Conservation (phyloP, 2,888 invertebrate species). For the Chrysomela aeneicollis region DNA sequence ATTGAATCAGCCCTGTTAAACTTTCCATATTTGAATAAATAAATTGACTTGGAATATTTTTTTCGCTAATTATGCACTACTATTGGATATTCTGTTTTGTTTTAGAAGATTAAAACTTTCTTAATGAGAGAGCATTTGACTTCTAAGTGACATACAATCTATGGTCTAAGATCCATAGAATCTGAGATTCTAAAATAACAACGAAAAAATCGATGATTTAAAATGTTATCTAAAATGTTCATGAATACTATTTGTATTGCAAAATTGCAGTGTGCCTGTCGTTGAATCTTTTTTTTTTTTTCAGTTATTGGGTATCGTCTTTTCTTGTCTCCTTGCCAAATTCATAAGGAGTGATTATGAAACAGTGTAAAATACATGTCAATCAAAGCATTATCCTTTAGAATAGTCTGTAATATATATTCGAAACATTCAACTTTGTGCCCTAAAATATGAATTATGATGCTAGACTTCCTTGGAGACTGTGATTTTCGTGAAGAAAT, state of each 20-base stretch:
- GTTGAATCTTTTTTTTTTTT: conserved; percentile 54
- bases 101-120: too few species aligned
- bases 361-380: conserved; percentile 46
- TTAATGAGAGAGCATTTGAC: too few species aligned
- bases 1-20: too few species aligned
- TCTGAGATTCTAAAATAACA: too few species aligned
- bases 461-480: background rate
- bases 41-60: too few species aligned
- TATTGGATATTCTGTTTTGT: too few species aligned
- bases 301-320: conserved; percentile 85
- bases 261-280: background rate
- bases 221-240: too few species aligned
- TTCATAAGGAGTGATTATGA: conserved; percentile 73
- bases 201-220: too few species aligned
- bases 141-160: too few species aligned
- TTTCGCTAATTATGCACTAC: too few species aligned
- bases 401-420: background rate
- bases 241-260: background rate
- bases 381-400: background rate
- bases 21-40: too few species aligned
- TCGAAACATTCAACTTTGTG: background rate
- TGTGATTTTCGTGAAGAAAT: background rate
- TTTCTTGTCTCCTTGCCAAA: conserved; percentile 90
- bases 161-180: too few species aligned
- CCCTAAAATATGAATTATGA: background rate